Evolutionary conservation across 1,140 invertebrate species (phyloP).

Genomic region (Hypsibius dujardini): DNA sequence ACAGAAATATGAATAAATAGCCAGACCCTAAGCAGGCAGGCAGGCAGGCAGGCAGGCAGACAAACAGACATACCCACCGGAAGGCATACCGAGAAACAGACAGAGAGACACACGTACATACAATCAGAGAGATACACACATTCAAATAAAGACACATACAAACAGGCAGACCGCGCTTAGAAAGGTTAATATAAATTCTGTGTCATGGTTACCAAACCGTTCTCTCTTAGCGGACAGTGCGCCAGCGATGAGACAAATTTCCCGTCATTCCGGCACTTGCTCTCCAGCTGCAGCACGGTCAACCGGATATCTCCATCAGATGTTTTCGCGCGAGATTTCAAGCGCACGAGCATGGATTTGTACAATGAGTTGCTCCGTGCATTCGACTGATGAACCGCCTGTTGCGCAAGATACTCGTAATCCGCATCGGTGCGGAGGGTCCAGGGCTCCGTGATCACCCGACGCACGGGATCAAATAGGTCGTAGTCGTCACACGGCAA

Average conservation of each 20-base stretch:
- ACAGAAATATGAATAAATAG: no score
- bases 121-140: no score
- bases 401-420: slow-evolving; percentile 6
- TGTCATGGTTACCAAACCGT: background rate
- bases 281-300: background rate
- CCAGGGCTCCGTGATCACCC: background rate
- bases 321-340: background rate
- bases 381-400: background rate
- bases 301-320: background rate
- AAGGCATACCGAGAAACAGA: no score
- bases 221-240: background rate
- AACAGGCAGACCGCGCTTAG: no score
- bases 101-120: no score
- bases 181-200: background rate
- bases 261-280: background rate
- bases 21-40: no score
- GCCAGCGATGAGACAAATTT: background rate
- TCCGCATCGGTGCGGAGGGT: background rate
- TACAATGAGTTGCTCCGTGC: slow-evolving; percentile 1
- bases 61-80: no score
- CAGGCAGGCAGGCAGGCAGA: no score
- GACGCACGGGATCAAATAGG: background rate
- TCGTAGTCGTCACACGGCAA: background rate
- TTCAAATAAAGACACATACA: no score
- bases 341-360: background rate